A percentile compares a stretch with the other conserved stretches of the same genome.
Evolutionary conservation across 2,888 invertebrate species (phyloP).

Genomic region (Vanessa cardui): DNA sequence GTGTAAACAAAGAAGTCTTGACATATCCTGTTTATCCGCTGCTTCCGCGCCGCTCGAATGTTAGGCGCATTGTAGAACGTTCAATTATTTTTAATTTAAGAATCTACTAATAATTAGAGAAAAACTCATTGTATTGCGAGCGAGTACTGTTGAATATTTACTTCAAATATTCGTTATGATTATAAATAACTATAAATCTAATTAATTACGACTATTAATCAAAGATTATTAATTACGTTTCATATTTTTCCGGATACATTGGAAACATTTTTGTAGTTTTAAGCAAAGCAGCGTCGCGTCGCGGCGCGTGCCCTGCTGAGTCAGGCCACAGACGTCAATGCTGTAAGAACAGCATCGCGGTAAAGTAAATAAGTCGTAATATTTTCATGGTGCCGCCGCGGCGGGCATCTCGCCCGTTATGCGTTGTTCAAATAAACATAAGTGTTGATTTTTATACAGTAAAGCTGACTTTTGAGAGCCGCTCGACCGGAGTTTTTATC

Average conservation of each 20-base stretch:
- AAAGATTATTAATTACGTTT: neutral
- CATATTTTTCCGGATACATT: slow-evolving; percentile 1
- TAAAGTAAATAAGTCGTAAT: slow-evolving; percentile 80
- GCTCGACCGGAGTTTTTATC: slow-evolving; percentile 53
- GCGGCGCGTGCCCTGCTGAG: slow-evolving; percentile 54
- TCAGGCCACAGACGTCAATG: slow-evolving; percentile 65
- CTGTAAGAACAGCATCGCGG: slow-evolving; percentile 66
- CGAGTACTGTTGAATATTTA: too few species aligned
- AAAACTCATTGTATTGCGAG: too few species aligned
- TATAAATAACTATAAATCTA: too few species aligned
- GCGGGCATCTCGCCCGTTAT: slow-evolving; percentile 69
- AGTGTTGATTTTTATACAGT: slow-evolving; percentile 78
- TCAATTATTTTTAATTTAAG: neutral
- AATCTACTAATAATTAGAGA: neutral
- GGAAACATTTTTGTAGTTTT: slow-evolving; percentile 10
- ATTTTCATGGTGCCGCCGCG: slow-evolving; percentile 75
- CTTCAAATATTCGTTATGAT: too few species aligned
- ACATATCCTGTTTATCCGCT: slow-evolving; percentile 63
- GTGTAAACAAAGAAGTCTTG: slow-evolving; percentile 60
- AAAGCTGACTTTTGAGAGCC: slow-evolving; percentile 60
- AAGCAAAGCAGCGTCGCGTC: slow-evolving; percentile 44
- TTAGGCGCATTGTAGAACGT: neutral
- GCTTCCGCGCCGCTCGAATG: slow-evolving; percentile 50
- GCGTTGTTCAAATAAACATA: slow-evolving; percentile 76
- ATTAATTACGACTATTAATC: too few species aligned